These are phyloP conservation scores for Gymnobelideus leadbeateri DNA, from an alignment of 2,113 vertebrate genomes.

Conservation along the genomic window DNA sequence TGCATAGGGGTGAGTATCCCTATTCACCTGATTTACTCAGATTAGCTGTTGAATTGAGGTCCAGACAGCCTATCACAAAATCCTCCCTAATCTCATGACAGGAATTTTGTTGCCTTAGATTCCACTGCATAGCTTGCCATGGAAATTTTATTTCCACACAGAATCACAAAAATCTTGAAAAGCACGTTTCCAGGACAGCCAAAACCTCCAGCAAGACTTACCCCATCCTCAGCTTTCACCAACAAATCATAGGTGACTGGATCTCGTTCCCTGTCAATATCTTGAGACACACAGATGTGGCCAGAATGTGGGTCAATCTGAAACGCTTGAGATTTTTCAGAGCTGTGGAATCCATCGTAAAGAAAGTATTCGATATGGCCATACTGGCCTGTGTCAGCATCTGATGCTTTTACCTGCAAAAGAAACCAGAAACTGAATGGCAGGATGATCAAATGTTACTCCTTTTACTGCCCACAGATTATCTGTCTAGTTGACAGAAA, in stretches of 20 bases:
- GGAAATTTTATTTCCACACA: not conserved
- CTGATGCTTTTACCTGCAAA: slow-evolving; percentile 90
- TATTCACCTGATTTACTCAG: not conserved
- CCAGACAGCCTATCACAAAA: not conserved
- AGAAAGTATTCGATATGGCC: slow-evolving; percentile 89
- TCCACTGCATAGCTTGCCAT: not conserved
- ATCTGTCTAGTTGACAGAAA: not conserved
- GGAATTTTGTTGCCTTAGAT: not conserved
- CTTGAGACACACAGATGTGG: slow-evolving; percentile 89
- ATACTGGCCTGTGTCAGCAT: slow-evolving; percentile 90
- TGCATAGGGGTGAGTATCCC: not conserved
- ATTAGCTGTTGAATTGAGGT: not conserved
- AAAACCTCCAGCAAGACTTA: slow-evolving; percentile 80
- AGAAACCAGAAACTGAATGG: not conserved
- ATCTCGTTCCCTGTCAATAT: slow-evolving; percentile 91
- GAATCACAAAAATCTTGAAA: not conserved
- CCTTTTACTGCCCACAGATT: not conserved
- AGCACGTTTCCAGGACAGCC: not conserved
- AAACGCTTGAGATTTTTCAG: slow-evolving; percentile 88
- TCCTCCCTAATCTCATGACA: not conserved
- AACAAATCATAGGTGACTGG: slow-evolving; percentile 89
- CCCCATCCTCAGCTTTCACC: slow-evolving; percentile 93
- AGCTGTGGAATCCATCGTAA: slow-evolving; percentile 88
- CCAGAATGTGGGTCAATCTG: slow-evolving; percentile 87
- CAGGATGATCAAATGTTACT: not conserved